These are phyloP conservation scores for Parascotia fuliginaria DNA, from an alignment of 2,888 invertebrate species.

Conservation along the genomic window DNA sequence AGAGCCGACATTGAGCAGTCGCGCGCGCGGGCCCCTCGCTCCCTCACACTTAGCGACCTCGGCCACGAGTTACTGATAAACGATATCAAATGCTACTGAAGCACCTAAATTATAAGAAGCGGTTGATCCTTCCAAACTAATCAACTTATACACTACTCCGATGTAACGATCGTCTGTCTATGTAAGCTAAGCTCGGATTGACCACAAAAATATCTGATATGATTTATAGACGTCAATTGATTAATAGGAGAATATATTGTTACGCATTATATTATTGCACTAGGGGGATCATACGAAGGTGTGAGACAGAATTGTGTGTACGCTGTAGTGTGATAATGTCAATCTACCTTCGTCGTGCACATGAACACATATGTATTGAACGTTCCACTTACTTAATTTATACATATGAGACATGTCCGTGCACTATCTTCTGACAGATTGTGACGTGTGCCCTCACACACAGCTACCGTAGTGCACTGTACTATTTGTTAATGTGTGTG, in stretches of 20 bases:
- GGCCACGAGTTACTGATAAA: conserved; percentile 67
- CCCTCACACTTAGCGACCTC: conserved; percentile 74
- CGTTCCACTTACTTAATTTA: conserved; percentile 45
- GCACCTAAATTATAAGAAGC: conserved; percentile 64
- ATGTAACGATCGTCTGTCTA: conserved; percentile 37
- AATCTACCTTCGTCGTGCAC: conserved; percentile 30
- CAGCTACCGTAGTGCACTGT: neutral
- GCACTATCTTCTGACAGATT: neutral
- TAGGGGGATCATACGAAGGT: conserved; percentile 23
- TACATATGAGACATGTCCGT: conserved; percentile 12
- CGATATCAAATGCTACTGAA: conserved; percentile 64
- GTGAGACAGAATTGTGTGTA: conserved; percentile 13
- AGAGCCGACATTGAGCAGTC: no score
- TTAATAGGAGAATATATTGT: conserved; percentile 24
- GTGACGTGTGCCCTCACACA: neutral
- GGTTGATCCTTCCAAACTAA: conserved; percentile 49
- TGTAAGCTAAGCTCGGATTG: conserved; percentile 47
- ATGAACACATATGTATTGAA: conserved; percentile 51
- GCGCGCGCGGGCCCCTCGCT: conserved; percentile 60
- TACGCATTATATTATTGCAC: conserved; percentile 36
- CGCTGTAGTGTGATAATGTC: conserved; percentile 10
- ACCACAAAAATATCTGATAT: conserved; percentile 43
- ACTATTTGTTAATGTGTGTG: neutral
- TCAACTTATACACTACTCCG: conserved; percentile 43
- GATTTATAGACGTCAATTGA: conserved; percentile 34